These are phyloP conservation scores for Lysandra coridon DNA, from an alignment of 2,888 invertebrate genomes.

Conservation along the genomic window DNA sequence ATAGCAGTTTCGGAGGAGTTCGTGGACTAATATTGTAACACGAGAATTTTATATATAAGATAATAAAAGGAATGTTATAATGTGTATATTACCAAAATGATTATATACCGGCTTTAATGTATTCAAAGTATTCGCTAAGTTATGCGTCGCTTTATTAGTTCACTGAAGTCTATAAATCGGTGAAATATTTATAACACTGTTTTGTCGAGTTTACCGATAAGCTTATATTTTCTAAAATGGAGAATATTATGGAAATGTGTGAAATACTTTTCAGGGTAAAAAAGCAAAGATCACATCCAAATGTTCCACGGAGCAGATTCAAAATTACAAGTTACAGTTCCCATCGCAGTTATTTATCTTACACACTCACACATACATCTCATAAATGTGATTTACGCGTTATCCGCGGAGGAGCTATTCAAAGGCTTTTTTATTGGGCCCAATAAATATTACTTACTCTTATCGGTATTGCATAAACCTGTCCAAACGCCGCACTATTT, in stretches of 20 bases:
- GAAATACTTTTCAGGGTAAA: neutral
- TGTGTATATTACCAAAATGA: no score
- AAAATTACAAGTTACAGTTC: neutral
- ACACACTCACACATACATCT: neutral
- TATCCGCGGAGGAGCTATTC: conserved; percentile 5
- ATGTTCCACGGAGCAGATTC: neutral
- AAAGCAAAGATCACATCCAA: neutral
- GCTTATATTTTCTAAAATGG: no score
- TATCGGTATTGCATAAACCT: conserved; percentile 33
- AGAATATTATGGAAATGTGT: neutral
- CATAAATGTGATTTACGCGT: neutral
- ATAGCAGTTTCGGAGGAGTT: no score
- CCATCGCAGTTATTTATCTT: neutral
- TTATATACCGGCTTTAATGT: no score
- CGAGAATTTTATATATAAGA: no score
- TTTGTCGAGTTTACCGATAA: no score
- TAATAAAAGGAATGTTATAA: no score
- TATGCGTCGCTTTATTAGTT: no score
- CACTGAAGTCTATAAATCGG: no score
- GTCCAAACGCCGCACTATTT: conserved; percentile 40
- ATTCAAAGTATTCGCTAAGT: no score
- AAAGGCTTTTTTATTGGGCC: conserved; percentile 38
- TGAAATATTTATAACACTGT: no score
- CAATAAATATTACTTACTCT: conserved; percentile 39
- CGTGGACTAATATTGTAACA: no score